These are phyloP conservation scores for Liasis olivaceus DNA, from an alignment of 2,797 vertebrate genomes.

Conservation along the genomic window DNA sequence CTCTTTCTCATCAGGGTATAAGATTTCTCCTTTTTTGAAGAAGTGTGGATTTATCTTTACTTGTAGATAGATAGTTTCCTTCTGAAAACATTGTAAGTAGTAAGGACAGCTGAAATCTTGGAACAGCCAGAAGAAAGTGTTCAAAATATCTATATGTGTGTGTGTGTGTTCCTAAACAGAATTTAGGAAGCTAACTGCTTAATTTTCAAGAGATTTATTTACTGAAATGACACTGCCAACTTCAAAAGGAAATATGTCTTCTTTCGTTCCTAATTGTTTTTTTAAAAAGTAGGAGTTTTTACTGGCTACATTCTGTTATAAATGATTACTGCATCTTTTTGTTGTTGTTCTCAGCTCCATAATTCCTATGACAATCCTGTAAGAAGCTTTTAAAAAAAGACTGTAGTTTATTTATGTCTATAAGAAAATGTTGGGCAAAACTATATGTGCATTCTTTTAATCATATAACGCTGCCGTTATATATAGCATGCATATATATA, in stretches of 20 bases:
- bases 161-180: not conserved
- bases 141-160: conserved; percentile 5
- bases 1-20: not conserved
- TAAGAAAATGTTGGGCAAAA: not conserved
- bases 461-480: not conserved
- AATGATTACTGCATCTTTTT: not conserved
- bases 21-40: not conserved
- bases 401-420: not conserved
- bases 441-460: not conserved
- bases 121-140: conserved; percentile 38
- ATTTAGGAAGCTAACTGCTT: conserved; percentile 29
- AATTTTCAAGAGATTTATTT: conserved; percentile 7
- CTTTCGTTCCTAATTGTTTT: not conserved
- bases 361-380: not conserved
- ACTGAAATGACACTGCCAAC: conserved; percentile 7
- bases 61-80: conserved; percentile 43
- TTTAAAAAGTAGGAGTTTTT: not conserved
- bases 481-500: too few species aligned
- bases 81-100: conserved; percentile 39
- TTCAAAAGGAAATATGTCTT: conserved; percentile 36
- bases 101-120: conserved; percentile 45
- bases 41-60: conserved; percentile 22
- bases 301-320: not conserved
- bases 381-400: not conserved
- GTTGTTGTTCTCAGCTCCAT: not conserved